Base-by-base conservation (phyloP, 2,888 invertebrate genomes). In the Athalia rosae region DNA sequence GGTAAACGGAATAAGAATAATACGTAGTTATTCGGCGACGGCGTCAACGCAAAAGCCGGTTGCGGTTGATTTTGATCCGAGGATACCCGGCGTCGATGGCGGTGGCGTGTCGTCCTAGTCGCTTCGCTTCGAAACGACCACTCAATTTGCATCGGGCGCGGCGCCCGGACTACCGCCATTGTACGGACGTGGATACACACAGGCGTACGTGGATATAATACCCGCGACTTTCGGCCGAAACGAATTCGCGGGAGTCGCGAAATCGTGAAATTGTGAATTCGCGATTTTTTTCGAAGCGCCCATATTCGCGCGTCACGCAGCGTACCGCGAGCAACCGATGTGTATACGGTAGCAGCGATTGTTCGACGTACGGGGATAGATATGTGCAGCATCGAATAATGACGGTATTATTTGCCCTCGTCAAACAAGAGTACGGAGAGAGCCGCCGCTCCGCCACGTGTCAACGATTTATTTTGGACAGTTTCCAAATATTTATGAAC, bases 401-500 rank as follows among this genome's bases (percentile, higher is more conserved):
- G 74, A 74, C 74, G 74, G 74, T n/a, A 74, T 74, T 74, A 74
- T 74, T 74, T 74, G 74, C 74, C 62, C 15, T 61, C 47, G 74
- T 62, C 74, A 74, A 62, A 74, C 74, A 48, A 13, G 62, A 28
- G 28, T 28, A 28, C 28, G 28, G 28, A 28, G 28, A 28, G 28
- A 28, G 28, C 28, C n/a, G 28, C 28, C 28, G 28, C 28, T n/a
- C 28, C 28, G 61, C 74, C 74, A 48, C 74, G 48, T 74, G 62
- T 74, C 48, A 48, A 59, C 47, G 48, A 74, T 74, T 74, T 62
- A 61, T 74, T 59, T 74, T 74, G 74, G 74, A 74, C 48, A 62
- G 61, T 8, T 74, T 74, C 74, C 74, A 74, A 74, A 74, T 74
- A 74, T 74, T 74, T 62, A 74, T 74, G 74, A 74, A 74, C 74